phyloP scores from a whole-genome alignment of 1,140 invertebrate species.

The Harpegnathos saltator region DNA sequence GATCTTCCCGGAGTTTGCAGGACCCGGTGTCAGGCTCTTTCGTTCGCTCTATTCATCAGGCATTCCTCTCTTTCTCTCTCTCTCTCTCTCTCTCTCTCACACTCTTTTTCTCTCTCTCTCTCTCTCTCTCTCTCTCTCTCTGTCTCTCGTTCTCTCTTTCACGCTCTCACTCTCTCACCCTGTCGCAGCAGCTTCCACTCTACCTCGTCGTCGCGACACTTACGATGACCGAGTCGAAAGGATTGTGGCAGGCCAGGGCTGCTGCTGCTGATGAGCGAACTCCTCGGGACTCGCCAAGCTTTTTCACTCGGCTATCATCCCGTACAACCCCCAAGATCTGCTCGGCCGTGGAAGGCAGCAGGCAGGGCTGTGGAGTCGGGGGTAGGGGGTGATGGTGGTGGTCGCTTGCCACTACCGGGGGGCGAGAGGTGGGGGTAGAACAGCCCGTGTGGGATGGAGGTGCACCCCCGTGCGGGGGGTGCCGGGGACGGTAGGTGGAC shows the following conservation, averaged over 20 bases:
- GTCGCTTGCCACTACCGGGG: conserved; percentile 54
- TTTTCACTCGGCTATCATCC: conserved; percentile 79
- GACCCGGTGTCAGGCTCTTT: neutral
- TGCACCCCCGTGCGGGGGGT: conserved; percentile 38
- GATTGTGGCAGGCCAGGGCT: conserved; percentile 86
- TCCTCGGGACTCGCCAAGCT: conserved; percentile 72
- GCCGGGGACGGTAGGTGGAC: conserved; percentile 24
- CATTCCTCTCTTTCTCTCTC: conserved; percentile 37
- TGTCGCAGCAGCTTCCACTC: conserved; percentile 47
- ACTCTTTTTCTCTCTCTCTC: conserved; percentile 17
- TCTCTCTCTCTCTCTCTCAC: conserved; percentile 2
- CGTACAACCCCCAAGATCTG: conserved; percentile 78
- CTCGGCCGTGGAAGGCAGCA: conserved; percentile 80
- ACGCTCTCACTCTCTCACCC: conserved; percentile 11
- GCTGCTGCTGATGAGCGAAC: conserved; percentile 78
- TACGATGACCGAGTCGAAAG: conserved; percentile 86
- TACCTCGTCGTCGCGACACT: conserved; percentile 74
- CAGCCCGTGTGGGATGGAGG: conserved; percentile 47
- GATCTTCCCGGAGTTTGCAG: neutral
- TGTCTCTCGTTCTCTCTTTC: conserved; percentile 9
- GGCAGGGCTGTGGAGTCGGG: conserved; percentile 74
- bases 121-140: conserved; percentile 21
- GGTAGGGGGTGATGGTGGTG: conserved; percentile 64
- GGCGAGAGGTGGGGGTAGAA: conserved; percentile 48
- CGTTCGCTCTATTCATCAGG: conserved; percentile 1